Base-by-base conservation (phyloP, 2,113 vertebrate species). In the Paralichthys olivaceus region DNA sequence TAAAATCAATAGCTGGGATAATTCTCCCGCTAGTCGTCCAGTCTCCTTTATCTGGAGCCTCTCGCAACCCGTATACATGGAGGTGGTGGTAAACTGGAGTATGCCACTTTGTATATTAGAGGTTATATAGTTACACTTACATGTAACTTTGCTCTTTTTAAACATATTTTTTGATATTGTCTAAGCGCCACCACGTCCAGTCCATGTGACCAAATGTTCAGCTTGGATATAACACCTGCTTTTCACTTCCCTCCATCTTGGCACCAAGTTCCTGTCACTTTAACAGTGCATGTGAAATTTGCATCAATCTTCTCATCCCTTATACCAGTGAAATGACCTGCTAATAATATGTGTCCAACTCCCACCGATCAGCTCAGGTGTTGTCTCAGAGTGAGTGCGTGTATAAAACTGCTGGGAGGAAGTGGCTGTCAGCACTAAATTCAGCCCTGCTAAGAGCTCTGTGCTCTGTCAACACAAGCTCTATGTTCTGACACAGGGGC, bases 1-100 rank as follows among this genome's bases (percentile, higher is more conserved):
- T 93, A 96, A 97, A 97, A 97, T 98, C 97, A 97, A 96, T 98
- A 96, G 94, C 91, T 94, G 89, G 96, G 96, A 97, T 97, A 96
- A 97, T 96, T 95, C 96, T 93, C 94, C 92, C 86, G 92, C 94
- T 95, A 95, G 95, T 96, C 94, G 92, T 91, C 93, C 93, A 80
- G 87, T 90, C 87, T 89, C 78, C 86, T 94, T 94, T 93, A 93
- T 94, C 94, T 94, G 70, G 66, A 85, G 88, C 75, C 86, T 84
- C 84, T 85, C 83, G 90, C 83, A 89, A 89, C 83, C 83, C 79
- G 59, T 89, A 75, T 90, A 85, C 84, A 83, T 83, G 80, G 85
- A 75, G 85, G 81, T 80, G 83, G 77, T 78, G 60, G 81, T 87
- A 78, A 79, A 71, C 74, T 83, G 61, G 65, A 78, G 67, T 56